These are phyloP conservation scores for Stratiolaelaps scimitus DNA, from an alignment of 1,140 invertebrate genomes.

Conservation along the genomic window DNA sequence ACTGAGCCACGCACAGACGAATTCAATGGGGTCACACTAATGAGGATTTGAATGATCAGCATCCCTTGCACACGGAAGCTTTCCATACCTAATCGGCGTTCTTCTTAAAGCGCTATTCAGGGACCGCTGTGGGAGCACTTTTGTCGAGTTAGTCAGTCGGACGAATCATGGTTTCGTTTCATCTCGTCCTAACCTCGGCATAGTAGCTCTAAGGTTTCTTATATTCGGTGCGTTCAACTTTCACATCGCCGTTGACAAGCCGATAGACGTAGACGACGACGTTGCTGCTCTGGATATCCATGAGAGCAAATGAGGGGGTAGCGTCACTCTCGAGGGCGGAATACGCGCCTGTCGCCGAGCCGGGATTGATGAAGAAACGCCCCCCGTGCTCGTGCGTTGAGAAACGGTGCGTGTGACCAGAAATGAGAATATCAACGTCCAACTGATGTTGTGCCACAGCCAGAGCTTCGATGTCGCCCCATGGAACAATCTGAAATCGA, in stretches of 20 bases:
- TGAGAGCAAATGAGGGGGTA: constrained; percentile 90
- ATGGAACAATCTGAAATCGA: constrained; percentile 68
- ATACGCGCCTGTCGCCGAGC: constrained; percentile 94
- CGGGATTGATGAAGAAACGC: constrained; percentile 98
- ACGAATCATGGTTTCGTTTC: too few relatives aligned
- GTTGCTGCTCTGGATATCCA: constrained; percentile 95
- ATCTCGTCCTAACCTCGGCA: too few relatives aligned
- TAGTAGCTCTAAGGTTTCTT: constrained; percentile 51
- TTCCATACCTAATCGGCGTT: too few relatives aligned
- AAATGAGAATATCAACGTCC: constrained; percentile 96
- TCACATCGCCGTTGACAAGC: constrained; percentile 90
- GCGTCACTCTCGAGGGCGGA: constrained; percentile 74
- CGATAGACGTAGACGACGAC: constrained; percentile 98
- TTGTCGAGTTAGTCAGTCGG: too few relatives aligned
- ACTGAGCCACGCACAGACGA: too few relatives aligned
- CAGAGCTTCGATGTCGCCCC: constrained; percentile 85
- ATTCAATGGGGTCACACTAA: too few relatives aligned
- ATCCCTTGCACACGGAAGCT: too few relatives aligned
- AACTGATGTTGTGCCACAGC: constrained; percentile 87
- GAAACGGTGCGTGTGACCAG: constrained; percentile 96
- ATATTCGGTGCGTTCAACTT: constrained; percentile 96
- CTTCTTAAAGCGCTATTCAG: too few relatives aligned
- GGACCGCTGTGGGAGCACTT: too few relatives aligned
- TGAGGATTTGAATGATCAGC: too few relatives aligned
- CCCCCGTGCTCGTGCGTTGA: constrained; percentile 97